A percentile compares a stretch with the other conserved stretches of the same genome.
Evolutionary conservation across 2,797 vertebrate genomes (phyloP).

Genomic region (Coregonus suidteri): DNA sequence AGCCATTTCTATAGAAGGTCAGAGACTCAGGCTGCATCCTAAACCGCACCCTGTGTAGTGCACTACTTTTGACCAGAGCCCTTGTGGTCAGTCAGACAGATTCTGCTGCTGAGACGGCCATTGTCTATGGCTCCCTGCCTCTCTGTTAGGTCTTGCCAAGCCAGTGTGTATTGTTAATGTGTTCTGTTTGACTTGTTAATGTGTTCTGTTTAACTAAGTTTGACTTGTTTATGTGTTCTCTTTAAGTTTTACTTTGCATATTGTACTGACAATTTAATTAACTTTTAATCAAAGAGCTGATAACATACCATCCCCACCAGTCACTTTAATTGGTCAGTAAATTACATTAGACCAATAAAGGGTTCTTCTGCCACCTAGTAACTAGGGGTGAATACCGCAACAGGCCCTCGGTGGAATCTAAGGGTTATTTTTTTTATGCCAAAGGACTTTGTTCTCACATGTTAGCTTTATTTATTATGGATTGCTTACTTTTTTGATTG

Average conservation of each 20-base stretch:
- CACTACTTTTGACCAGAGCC: neutral
- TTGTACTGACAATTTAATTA: conserved; percentile 56
- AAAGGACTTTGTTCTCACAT: conserved; percentile 53
- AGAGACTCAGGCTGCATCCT: neutral
- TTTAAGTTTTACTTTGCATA: conserved; percentile 29
- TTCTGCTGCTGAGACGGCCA: conserved; percentile 45
- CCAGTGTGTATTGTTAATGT: conserved; percentile 26
- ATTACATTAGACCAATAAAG: neutral
- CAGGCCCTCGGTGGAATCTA: neutral
- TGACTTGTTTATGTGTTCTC: no score
- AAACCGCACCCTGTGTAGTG: neutral
- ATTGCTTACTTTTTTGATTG: conserved; percentile 5
- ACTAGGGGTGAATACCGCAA: neutral
- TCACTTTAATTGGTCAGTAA: conserved; percentile 1
- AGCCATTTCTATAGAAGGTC: conserved; percentile 32
- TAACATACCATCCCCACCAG: neutral
- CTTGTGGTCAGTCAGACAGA: neutral
- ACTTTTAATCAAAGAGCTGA: neutral
- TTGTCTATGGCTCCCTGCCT: conserved; percentile 30
- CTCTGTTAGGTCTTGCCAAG: neutral
- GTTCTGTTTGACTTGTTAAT: conserved; percentile 13
- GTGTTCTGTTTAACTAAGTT: no score
- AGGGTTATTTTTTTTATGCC: conserved; percentile 51
- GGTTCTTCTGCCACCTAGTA: neutral
- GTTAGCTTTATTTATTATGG: conserved; percentile 54